Conservation (phyloP, 2,888 invertebrate genomes). For the Drosophila demipolita region DNA sequence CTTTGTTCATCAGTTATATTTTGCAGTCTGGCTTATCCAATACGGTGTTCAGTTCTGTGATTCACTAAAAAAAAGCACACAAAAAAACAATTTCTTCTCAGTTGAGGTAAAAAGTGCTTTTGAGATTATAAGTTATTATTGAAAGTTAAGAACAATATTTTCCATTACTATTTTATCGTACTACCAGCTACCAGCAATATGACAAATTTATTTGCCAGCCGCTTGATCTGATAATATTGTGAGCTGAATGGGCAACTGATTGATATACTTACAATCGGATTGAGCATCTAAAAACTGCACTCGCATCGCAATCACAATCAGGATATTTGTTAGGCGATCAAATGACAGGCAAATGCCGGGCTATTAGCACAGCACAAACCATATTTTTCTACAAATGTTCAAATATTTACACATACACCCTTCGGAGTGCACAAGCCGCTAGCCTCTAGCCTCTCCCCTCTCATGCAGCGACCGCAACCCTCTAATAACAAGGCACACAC, state of each 20-base stretch:
- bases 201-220: conserved; percentile 18
- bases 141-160: not conserved
- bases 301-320: conserved; percentile 4
- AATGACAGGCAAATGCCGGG: conserved; percentile 61
- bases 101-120: not conserved
- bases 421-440: not conserved
- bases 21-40: not conserved
- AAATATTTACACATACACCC: conserved; percentile 72
- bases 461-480: conserved; percentile 48
- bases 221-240: conserved; percentile 34
- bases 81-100: not conserved
- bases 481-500: conserved; percentile 29
- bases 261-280: conserved; percentile 27
- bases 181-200: not conserved
- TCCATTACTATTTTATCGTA: not conserved
- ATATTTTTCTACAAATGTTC: conserved; percentile 85
- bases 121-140: not conserved
- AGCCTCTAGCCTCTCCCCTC: not conserved
- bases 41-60: not conserved
- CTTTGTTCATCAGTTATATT: not conserved
- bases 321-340: conserved; percentile 67
- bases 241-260: conserved; percentile 40
- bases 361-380: conserved; percentile 82
- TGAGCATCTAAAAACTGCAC: conserved; percentile 11
- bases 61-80: not conserved